Evolutionary conservation across 37 sponge, comb jelly and placozoan species (phyloP).

Genomic region (Corticium candelabrum): DNA sequence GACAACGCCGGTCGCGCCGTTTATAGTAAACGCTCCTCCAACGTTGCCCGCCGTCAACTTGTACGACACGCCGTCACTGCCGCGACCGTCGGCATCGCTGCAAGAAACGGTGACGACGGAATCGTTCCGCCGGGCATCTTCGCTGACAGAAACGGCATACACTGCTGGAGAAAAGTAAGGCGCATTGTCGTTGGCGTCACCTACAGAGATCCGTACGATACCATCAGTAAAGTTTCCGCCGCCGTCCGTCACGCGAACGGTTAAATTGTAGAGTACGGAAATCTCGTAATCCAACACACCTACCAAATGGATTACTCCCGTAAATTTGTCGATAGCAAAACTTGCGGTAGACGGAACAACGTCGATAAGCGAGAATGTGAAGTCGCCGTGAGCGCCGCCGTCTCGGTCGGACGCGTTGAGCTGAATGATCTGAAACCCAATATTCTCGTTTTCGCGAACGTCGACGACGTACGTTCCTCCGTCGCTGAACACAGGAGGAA

Average conservation of each 20-base stretch:
- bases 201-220: neutral
- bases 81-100: slow-evolving; percentile 39
- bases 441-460: neutral
- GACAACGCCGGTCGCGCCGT: slow-evolving; percentile 18
- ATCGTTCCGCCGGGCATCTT: neutral
- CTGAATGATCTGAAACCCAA: slow-evolving; percentile 12
- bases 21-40: slow-evolving; percentile 2
- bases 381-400: neutral
- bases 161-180: slow-evolving; percentile 19
- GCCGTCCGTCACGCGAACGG: neutral
- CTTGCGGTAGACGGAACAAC: neutral
- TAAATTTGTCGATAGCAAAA: neutral
- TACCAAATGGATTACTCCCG: neutral
- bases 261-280: neutral
- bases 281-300: neutral
- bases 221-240: slow-evolving; percentile 6
- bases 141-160: neutral
- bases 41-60: slow-evolving; percentile 12
- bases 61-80: slow-evolving; percentile 31
- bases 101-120: slow-evolving; percentile 1
- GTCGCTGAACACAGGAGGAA: slow-evolving; percentile 8
- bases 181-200: slow-evolving; percentile 33
- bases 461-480: neutral
- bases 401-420: slow-evolving; percentile 6
- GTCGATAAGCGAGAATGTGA: neutral